phyloP scores from a whole-genome alignment of 2,888 invertebrate genomes.

The Drosophila fungiperda region DNA sequence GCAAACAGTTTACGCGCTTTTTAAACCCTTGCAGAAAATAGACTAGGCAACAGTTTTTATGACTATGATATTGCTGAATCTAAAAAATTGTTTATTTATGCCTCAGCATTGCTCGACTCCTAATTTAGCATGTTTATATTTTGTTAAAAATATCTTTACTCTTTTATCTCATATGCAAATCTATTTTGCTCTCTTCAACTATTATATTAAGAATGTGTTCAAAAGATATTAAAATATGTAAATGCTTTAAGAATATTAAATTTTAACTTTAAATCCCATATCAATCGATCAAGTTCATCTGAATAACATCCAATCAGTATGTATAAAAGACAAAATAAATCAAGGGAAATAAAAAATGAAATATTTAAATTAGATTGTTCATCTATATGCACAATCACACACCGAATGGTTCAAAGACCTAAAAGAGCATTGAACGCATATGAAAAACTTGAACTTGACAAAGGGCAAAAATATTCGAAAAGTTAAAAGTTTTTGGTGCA shows the following conservation, averaged over 20 bases:
- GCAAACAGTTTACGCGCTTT: constrained; percentile 28
- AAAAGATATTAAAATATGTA: not conserved
- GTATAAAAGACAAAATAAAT: constrained; percentile 1
- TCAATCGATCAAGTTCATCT: not conserved
- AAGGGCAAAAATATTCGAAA: constrained; percentile 51
- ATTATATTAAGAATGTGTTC: not conserved
- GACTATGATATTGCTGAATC: not conserved
- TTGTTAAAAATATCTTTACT: not conserved
- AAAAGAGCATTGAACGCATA: constrained; percentile 50
- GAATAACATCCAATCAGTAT: not conserved
- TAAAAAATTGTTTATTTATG: not conserved
- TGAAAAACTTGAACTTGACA: constrained; percentile 56
- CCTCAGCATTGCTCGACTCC: not conserved
- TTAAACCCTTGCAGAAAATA: not conserved
- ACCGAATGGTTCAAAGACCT: constrained; percentile 31
- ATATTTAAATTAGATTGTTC: constrained; percentile 17
- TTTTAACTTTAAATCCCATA: not conserved
- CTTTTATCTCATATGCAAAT: not conserved
- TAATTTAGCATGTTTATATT: not conserved
- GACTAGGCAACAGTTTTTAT: not conserved
- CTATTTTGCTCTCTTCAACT: too few relatives aligned
- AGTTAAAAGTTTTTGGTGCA: constrained; percentile 48
- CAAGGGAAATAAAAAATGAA: not conserved
- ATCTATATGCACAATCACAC: constrained; percentile 19
- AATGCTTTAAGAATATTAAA: not conserved